Evolutionary conservation across 2,797 vertebrate species (phyloP), one percentile per base, ranked within the genome.

Genomic region (Myoxocephalus aenaeus): DNA sequence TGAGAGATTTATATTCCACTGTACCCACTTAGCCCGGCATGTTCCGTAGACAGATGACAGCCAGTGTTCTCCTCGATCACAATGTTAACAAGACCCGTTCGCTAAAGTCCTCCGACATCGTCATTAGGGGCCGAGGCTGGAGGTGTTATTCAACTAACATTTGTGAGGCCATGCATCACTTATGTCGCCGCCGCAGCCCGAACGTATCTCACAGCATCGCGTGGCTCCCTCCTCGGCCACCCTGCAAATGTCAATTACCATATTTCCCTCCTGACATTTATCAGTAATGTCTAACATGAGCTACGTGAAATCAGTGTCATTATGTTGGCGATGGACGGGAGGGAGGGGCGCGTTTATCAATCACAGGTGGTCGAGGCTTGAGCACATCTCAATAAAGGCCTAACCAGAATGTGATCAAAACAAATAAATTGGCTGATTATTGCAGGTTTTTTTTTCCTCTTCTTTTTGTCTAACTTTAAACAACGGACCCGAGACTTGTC

Each of bases 191-290:
- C 92, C 91, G 14, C 80, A 13, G 70, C 63, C 92, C 65, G 83
- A 91, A 89, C 89, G 89, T 95, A 92, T 93, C 92, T 84, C 88
- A 89, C 94, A 83, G 90, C 87, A 92, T 84, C 86, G 89, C 93
- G 93, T 85, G 92, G 82, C 85, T 89, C 87, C 92, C 84, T 82
- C 88, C 92, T 86, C 84, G 88, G 92, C 83, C 87, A 91, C 90
- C 95, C 95, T 93, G 92, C 94, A 97, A 97, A 97, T 96, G 96
- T 97, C 96, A 96, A 96, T 96, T 96, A 96, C 94, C 92, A 86
- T 96, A 95, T 94, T 96, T 96, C 95, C 51, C 93, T 86, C 94
- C 88, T 96, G 95, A 93, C 94, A 97, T 96, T 97, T 96, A 93
- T 95, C 92, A 91, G 92, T 96, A 97, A 97, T 96, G 95, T 95